phyloP scores from a whole-genome alignment of 2,113 vertebrate genomes.

The Cyprinus carpio region DNA sequence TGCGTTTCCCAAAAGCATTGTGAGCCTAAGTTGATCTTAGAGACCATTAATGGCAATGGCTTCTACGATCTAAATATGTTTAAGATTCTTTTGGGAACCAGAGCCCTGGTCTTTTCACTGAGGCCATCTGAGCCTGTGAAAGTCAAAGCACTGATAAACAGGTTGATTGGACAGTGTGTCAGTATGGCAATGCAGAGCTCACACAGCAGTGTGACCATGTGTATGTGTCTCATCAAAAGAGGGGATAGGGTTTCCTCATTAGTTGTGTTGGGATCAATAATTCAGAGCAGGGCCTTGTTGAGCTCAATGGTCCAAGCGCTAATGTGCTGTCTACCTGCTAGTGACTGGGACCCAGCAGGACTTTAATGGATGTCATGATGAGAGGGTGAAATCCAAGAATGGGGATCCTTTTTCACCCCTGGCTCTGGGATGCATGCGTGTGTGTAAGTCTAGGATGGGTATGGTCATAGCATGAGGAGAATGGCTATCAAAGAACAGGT shows the following conservation, averaged over 20 bases:
- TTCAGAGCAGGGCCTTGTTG: slow-evolving; percentile 78
- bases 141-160: slow-evolving; percentile 28
- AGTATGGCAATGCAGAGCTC: slow-evolving; percentile 32
- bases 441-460: slow-evolving; percentile 30
- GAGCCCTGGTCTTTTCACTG: neutral
- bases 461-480: slow-evolving; percentile 52
- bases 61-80: neutral
- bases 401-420: slow-evolving; percentile 73
- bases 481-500: slow-evolving; percentile 60
- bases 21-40: neutral
- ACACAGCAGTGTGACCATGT: slow-evolving; percentile 33
- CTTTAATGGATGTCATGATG: slow-evolving; percentile 85
- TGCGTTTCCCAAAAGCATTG: neutral
- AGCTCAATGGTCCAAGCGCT: slow-evolving; percentile 81
- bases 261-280: slow-evolving; percentile 83
- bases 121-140: neutral
- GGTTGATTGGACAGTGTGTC: slow-evolving; percentile 35
- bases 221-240: slow-evolving; percentile 60
- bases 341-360: slow-evolving; percentile 69
- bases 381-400: slow-evolving; percentile 79
- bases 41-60: neutral
- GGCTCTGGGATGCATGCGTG: slow-evolving; percentile 38
- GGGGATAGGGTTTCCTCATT: slow-evolving; percentile 80
- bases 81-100: neutral
- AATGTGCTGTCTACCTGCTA: slow-evolving; percentile 78